Percentiles rank a stretch among this genome's conserved stretches.
These are phyloP conservation scores for Platycercus adscitus DNA, from an alignment of 2,113 vertebrate species.

Conservation along the genomic window DNA sequence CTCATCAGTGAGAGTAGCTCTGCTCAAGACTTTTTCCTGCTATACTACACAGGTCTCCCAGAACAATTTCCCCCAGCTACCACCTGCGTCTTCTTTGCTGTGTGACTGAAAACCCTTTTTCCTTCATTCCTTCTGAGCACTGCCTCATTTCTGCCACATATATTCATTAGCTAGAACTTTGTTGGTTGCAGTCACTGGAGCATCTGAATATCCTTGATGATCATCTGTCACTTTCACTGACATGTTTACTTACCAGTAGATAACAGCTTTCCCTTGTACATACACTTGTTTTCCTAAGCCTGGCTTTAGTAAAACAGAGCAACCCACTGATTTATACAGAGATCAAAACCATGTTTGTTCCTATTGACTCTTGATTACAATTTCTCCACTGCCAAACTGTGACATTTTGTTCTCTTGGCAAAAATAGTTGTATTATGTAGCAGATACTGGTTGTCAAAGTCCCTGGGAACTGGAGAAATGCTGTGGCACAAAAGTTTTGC, in stretches of 20 bases:
- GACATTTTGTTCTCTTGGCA: background rate
- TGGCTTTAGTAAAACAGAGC: background rate
- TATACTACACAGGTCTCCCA: background rate
- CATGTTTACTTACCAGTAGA: background rate
- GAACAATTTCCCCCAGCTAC: background rate
- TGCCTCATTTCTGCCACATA: background rate
- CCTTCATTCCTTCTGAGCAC: background rate
- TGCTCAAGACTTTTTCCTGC: background rate
- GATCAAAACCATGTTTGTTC: background rate
- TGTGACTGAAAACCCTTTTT: background rate
- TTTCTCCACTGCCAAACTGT: background rate
- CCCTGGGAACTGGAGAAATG: background rate
- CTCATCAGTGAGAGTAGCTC: background rate
- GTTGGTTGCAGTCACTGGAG: background rate
- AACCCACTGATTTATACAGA: background rate
- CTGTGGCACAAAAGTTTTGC: background rate
- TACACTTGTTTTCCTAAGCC: background rate
- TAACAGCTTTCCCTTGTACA: background rate
- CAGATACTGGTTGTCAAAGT: background rate
- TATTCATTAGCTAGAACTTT: background rate
- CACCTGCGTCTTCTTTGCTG: background rate
- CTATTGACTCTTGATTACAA: background rate
- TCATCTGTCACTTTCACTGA: background rate
- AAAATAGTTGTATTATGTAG: background rate
- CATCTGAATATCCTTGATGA: background rate